phyloP scores from a whole-genome alignment of 2,113 vertebrate genomes.

The Gymnarchus niloticus region DNA sequence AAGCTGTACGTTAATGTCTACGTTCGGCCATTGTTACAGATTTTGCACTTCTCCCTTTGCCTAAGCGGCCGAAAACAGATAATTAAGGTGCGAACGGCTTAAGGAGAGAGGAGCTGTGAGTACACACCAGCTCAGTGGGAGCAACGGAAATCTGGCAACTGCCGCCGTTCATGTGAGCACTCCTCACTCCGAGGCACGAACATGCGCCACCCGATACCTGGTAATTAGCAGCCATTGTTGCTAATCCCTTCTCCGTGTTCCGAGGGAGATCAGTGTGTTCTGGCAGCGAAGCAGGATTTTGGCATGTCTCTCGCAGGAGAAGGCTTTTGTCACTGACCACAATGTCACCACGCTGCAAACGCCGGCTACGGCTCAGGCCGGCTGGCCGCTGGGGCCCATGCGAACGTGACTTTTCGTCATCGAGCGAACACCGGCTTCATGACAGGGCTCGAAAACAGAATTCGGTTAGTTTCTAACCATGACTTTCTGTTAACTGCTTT shows the following conservation, averaged over 20 bases:
- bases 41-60: not conserved
- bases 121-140: conserved; percentile 16
- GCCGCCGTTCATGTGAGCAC: conserved; percentile 46
- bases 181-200: conserved; percentile 64
- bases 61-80: not conserved
- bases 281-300: conserved; percentile 50
- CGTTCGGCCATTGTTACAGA: not conserved
- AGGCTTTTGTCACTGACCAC: conserved; percentile 33
- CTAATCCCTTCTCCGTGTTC: conserved; percentile 58
- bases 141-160: conserved; percentile 35
- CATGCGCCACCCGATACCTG: conserved; percentile 63
- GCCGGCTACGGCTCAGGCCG: not conserved
- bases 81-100: not conserved
- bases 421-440: too few species aligned
- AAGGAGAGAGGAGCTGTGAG: conserved; percentile 26
- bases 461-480: not conserved
- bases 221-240: conserved; percentile 48
- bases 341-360: conserved; percentile 31
- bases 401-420: too few species aligned
- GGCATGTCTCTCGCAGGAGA: conserved; percentile 37
- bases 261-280: conserved; percentile 28
- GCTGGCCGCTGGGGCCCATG: too few species aligned
- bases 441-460: not conserved
- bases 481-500: not conserved
- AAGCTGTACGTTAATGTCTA: not conserved